Evolutionary conservation across 2,113 vertebrate genomes (phyloP), one percentile per base, ranked within the genome.

Genomic region (Lepidothrix coronata): DNA sequence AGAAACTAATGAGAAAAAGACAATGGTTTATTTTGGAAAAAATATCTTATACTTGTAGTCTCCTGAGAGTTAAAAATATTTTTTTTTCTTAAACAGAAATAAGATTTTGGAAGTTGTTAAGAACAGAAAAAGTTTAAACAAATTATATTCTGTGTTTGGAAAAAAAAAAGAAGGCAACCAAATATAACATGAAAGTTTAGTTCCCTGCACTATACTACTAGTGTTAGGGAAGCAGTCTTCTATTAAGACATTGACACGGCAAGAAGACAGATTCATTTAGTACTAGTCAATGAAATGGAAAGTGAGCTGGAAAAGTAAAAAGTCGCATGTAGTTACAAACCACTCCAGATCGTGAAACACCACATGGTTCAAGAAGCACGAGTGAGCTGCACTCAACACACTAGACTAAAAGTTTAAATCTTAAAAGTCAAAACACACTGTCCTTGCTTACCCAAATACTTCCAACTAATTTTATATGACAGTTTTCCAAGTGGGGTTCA

Each of bases 1-100:
- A 71, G 37, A 46, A 91, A 57, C 83, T 93, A 94, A 93, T 66
- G 33, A 86, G 51, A 91, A 83, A 76, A 46, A 85, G 62, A 90
- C 76, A 96, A 72, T 27, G 13, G n/a, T 41, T 80, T 83, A 57
- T 88, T 88, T 78, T 66, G n/a, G 61, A 67, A 88, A 93, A 74
- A 85, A 54, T 6, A 2, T 63, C 35, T 58, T 66, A n/a, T 20
- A 22, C 9, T 80, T 70, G 5, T 48, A 62, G 23, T 71, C 23
- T 86, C 18, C 59, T 84, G 61, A 52, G 27, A 93, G 5, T 74
- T 74, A 84, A 71, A 14, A 67, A 39, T 2, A n/a, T 48, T 35
- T 33, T 43, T 48, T 6, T 54, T 61, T 76, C 80, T 65, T 92
- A 67, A 74, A 91, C 15, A 25, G 54, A 73, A 70, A 55, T 74